Percentiles rank a stretch among this genome's conserved stretches.
Conservation (phyloP, 2,797 vertebrate species). For the Dipus sagitta region DNA sequence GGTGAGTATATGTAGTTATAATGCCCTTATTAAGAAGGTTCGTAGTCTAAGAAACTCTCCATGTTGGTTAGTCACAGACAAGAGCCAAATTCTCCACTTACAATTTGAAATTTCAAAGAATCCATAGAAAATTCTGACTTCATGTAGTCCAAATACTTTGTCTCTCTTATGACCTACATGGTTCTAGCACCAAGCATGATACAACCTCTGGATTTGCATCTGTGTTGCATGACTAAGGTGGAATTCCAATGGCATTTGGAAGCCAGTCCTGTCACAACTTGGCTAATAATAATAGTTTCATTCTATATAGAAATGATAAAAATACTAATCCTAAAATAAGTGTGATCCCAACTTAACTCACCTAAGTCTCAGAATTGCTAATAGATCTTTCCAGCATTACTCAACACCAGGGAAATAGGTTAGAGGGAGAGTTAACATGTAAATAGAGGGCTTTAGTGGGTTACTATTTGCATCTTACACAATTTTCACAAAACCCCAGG, state of each 20-base stretch:
- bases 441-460: background rate
- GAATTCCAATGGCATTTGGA: background rate
- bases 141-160: background rate
- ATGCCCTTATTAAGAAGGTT: background rate
- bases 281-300: background rate
- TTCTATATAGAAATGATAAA: background rate
- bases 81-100: background rate
- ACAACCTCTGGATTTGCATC: background rate
- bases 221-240: background rate
- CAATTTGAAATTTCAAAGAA: background rate
- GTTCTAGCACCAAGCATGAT: no score
- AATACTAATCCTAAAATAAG: background rate
- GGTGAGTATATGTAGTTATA: background rate
- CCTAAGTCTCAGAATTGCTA: background rate
- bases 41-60: background rate
- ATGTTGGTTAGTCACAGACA: background rate
- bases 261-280: background rate
- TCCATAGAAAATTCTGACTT: background rate
- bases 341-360: background rate
- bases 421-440: background rate
- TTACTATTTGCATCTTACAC: background rate
- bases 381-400: background rate
- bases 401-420: background rate
- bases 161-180: background rate
- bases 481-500: background rate